A percentile compares a stretch with the other conserved stretches of the same genome.
Conservation (phyloP, 2,797 vertebrate species). For the Melanogrammus aeglefinus region DNA sequence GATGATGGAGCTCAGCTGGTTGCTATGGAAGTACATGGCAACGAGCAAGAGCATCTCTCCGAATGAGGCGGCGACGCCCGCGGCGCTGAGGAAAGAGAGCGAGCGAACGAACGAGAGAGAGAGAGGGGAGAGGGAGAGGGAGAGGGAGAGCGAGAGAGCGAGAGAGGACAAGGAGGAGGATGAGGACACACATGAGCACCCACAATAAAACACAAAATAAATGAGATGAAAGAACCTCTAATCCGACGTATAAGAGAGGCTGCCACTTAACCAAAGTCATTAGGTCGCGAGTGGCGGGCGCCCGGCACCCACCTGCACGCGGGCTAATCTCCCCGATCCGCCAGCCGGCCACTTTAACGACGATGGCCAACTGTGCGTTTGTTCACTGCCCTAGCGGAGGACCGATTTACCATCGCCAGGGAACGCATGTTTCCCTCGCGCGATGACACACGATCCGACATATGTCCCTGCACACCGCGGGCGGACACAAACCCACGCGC, state of each 20-base stretch:
- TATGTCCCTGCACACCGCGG: not conserved
- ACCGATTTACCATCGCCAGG: no score
- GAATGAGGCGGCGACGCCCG: slow-evolving; percentile 96
- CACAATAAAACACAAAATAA: not conserved
- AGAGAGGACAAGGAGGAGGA: not conserved
- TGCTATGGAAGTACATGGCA: slow-evolving; percentile 99
- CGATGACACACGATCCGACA: not conserved
- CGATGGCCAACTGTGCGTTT: no score
- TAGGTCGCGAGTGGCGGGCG: not conserved
- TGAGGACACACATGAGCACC: not conserved
- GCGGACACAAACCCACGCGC: not conserved
- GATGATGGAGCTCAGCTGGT: slow-evolving; percentile 97
- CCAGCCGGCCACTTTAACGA: no score
- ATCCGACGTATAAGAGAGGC: not conserved
- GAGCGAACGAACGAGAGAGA: slow-evolving; percentile 39
- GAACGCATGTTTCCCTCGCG: not conserved
- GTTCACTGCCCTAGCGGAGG: no score
- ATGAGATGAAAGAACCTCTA: not conserved
- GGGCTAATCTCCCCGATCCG: no score
- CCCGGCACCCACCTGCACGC: not conserved
- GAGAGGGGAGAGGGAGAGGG: slow-evolving; percentile 23
- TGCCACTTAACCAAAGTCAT: not conserved
- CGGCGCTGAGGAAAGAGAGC: slow-evolving; percentile 78
- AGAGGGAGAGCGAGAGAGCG: slow-evolving; percentile 32
- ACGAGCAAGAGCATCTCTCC: slow-evolving; percentile 98